Conservation (phyloP, 1,140 invertebrate species). For the Papilio polytes region DNA sequence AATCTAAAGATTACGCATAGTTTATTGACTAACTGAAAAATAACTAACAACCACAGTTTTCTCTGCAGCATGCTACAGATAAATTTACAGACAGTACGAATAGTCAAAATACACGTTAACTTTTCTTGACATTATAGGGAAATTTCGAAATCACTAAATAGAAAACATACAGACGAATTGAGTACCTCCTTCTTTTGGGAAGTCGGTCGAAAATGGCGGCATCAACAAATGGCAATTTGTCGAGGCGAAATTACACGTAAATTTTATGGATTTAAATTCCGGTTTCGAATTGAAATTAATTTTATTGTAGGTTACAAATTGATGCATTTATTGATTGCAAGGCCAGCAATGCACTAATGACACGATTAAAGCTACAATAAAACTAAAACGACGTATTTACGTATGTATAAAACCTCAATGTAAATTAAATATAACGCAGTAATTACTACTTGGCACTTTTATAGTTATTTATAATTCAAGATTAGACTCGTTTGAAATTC, state of each 20-base stretch:
- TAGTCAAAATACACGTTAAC: too few species aligned
- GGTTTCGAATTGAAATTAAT: background rate
- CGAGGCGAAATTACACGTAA: background rate
- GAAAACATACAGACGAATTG: too few species aligned
- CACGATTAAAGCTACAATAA: constrained; percentile 1
- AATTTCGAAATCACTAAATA: too few species aligned
- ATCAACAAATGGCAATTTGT: background rate
- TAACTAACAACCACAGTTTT: too few species aligned
- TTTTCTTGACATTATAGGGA: too few species aligned
- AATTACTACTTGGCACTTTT: background rate
- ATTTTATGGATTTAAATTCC: background rate
- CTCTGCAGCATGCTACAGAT: too few species aligned
- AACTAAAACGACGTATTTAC: background rate
- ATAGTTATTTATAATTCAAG: background rate
- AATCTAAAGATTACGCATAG: background rate
- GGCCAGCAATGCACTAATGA: constrained; percentile 1
- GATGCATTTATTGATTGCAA: background rate
- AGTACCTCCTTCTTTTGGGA: too few species aligned
- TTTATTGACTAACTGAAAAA: background rate
- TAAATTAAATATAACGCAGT: background rate
- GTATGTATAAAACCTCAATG: background rate
- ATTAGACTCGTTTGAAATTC: background rate
- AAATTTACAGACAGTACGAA: too few species aligned
- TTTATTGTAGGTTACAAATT: background rate
- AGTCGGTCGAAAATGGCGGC: too few species aligned